These are phyloP conservation scores for Gracilinanus agilis DNA, from an alignment of 2,113 vertebrate species.

Conservation along the genomic window DNA sequence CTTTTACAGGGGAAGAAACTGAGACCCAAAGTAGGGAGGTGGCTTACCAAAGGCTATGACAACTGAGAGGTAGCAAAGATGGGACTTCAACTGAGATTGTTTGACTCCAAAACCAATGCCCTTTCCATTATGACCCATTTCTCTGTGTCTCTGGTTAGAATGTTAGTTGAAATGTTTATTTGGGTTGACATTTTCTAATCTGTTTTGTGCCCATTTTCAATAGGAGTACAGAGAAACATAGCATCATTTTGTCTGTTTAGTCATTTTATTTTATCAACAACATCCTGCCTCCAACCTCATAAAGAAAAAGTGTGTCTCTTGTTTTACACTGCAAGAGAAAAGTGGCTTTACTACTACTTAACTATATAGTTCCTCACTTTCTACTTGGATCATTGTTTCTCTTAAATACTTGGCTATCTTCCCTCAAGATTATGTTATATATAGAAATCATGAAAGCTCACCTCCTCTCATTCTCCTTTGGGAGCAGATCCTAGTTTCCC, in stretches of 20 bases:
- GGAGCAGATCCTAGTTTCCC: background rate
- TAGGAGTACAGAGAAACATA: background rate
- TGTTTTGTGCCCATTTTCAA: background rate
- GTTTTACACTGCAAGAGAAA: background rate
- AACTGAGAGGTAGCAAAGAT: background rate
- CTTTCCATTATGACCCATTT: background rate
- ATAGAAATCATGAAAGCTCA: slow-evolving; percentile 18
- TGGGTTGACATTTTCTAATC: background rate
- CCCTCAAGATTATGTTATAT: slow-evolving; percentile 33
- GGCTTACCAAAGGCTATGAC: background rate
- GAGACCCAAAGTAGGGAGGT: background rate
- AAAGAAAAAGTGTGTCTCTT: background rate
- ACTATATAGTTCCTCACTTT: background rate
- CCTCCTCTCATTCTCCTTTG: background rate
- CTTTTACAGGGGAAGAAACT: background rate
- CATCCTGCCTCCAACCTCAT: slow-evolving; percentile 7
- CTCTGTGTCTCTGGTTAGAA: background rate
- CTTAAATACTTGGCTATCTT: slow-evolving; percentile 48
- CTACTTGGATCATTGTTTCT: background rate
- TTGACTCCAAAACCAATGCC: background rate
- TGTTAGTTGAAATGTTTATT: background rate
- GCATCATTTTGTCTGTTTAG: background rate
- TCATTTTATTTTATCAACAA: slow-evolving; percentile 21
- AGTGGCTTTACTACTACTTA: background rate
- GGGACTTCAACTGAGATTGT: background rate